Conservation (phyloP, 2,113 vertebrate species). For the Amblyopsis rosae region DNA sequence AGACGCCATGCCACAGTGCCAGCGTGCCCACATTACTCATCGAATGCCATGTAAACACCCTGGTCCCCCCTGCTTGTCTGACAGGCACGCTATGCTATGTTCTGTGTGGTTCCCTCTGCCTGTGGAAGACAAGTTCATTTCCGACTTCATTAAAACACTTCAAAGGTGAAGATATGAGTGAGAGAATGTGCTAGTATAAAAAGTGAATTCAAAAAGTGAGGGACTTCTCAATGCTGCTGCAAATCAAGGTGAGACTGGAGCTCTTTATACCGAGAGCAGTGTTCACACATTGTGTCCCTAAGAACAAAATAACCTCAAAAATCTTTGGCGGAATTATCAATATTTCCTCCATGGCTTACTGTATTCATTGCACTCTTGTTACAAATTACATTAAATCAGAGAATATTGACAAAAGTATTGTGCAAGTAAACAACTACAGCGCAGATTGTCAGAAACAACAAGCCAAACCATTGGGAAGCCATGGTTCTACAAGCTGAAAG, state of each 20-base stretch:
- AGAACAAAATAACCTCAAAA: not conserved
- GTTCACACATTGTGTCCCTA: slow-evolving; percentile 6
- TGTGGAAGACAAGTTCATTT: not conserved
- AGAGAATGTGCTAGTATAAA: slow-evolving; percentile 10
- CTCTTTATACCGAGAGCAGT: not conserved
- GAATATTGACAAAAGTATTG: not conserved
- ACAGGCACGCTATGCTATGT: slow-evolving; percentile 14
- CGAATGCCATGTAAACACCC: slow-evolving; percentile 8
- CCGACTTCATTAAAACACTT: slow-evolving; percentile 2
- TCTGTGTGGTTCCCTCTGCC: too few species aligned
- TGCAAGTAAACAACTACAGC: not conserved
- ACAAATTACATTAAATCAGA: not conserved
- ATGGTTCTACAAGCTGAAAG: too few species aligned
- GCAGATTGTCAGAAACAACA: too few species aligned
- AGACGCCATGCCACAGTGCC: slow-evolving; percentile 20
- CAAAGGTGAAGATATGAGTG: slow-evolving; percentile 5
- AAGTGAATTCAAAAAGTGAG: slow-evolving; percentile 1
- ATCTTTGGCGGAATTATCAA: too few species aligned
- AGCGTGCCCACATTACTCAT: slow-evolving; percentile 11
- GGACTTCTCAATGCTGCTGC: not conserved
- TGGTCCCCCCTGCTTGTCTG: slow-evolving; percentile 22
- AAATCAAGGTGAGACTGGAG: slow-evolving; percentile 8
- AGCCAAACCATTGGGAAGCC: too few species aligned
- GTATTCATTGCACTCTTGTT: too few species aligned
- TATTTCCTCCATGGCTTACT: too few species aligned